phyloP scores from a whole-genome alignment of 1,140 invertebrate species.

The Coenobita brevimanus region DNA sequence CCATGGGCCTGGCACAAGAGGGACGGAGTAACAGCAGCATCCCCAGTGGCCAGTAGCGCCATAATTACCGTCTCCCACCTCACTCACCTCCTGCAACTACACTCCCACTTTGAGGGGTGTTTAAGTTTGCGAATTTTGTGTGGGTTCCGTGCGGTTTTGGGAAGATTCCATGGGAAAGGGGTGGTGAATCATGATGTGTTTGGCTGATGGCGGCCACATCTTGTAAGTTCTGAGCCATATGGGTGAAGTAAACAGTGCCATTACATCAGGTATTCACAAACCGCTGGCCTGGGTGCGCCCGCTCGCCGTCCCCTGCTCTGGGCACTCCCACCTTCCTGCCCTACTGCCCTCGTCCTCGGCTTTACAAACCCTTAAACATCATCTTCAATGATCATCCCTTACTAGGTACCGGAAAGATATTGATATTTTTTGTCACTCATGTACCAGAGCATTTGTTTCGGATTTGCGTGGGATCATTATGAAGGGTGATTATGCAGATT shows the following conservation, averaged over 20 bases:
- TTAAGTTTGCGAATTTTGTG: conserved; percentile 35
- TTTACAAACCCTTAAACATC: too few species aligned
- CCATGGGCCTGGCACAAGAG: conserved; percentile 42
- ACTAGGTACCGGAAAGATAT: too few species aligned
- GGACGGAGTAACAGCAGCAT: conserved; percentile 35
- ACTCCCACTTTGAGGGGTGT: conserved; percentile 12
- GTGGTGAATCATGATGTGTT: too few species aligned
- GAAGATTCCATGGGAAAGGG: too few species aligned
- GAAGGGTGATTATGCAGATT: background rate
- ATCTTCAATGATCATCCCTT: too few species aligned
- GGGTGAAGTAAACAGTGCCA: background rate
- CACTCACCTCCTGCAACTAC: background rate
- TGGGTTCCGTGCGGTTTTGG: background rate
- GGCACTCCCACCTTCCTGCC: background rate
- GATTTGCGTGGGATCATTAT: background rate
- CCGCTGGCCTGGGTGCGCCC: conserved; percentile 36
- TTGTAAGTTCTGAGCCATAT: background rate
- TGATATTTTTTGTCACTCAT: too few species aligned
- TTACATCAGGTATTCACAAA: conserved; percentile 41
- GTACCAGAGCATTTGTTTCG: too few species aligned
- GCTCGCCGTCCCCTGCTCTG: conserved; percentile 17
- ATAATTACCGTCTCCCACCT: conserved; percentile 28
- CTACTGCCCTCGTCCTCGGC: too few species aligned
- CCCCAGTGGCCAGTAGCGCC: conserved; percentile 11
- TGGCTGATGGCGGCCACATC: background rate